These are phyloP conservation scores for Acrossocheilus fasciatus DNA, from an alignment of 2,797 vertebrate species.

Conservation along the genomic window DNA sequence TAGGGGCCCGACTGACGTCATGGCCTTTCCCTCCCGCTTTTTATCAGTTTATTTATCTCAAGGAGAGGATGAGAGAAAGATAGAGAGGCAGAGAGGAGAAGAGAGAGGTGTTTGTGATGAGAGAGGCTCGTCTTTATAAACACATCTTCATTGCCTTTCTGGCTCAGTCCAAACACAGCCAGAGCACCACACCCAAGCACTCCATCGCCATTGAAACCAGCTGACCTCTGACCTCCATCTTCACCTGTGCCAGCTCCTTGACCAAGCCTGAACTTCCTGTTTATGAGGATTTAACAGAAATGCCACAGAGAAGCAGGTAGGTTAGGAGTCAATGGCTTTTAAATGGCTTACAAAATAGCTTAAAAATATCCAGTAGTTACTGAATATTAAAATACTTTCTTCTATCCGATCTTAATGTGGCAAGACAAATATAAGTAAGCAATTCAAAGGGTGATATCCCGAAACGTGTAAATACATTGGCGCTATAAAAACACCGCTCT, in stretches of 20 bases:
- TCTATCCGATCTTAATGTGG: neutral
- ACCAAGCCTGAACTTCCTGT: neutral
- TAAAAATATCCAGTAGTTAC: neutral
- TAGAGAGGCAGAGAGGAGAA: constrained; percentile 39
- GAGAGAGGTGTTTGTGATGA: constrained; percentile 58
- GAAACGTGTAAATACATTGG: neutral
- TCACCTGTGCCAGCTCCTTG: constrained; percentile 29
- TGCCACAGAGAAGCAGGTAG: neutral
- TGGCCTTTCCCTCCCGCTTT: constrained; percentile 39
- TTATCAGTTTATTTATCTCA: constrained; percentile 58
- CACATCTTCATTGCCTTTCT: constrained; percentile 46
- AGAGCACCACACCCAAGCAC: constrained; percentile 42
- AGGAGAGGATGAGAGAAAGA: constrained; percentile 42
- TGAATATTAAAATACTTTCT: neutral
- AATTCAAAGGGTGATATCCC: neutral
- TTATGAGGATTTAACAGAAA: neutral
- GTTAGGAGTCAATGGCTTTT: neutral
- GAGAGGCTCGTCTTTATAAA: constrained; percentile 54
- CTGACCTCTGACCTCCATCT: constrained; percentile 28
- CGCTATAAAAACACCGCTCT: neutral
- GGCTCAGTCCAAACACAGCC: constrained; percentile 52
- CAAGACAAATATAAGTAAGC: neutral
- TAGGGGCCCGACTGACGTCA: constrained; percentile 52
- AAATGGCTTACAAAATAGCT: neutral
- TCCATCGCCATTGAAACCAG: constrained; percentile 30